phyloP scores from a whole-genome alignment of 2,888 invertebrate species.

The Blastobasis lacticolella region DNA sequence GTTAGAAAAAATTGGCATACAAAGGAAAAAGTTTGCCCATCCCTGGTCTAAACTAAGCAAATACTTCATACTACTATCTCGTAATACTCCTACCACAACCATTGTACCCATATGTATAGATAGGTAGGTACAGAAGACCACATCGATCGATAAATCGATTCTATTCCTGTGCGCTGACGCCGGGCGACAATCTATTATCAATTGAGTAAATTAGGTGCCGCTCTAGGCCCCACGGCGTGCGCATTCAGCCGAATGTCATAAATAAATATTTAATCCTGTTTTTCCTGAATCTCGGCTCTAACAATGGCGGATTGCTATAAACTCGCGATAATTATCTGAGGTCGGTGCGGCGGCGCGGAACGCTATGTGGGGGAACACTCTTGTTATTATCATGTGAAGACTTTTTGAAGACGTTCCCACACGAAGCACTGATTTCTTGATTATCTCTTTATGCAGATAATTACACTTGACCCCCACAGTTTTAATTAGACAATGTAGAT shows the following conservation, averaged over 20 bases:
- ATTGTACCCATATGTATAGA: too few relatives aligned
- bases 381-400: conserved; percentile 70
- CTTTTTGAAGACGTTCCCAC: conserved; percentile 70
- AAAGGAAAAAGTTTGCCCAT: too few relatives aligned
- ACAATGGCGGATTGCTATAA: conserved; percentile 64
- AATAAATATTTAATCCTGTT: conserved; percentile 40
- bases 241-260: conserved; percentile 21
- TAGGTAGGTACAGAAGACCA: too few relatives aligned
- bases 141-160: too few relatives aligned
- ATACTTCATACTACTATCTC: too few relatives aligned
- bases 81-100: too few relatives aligned
- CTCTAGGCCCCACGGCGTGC: not conserved
- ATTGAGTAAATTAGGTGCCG: not conserved
- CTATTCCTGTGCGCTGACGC: too few relatives aligned
- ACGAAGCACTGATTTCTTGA: conserved; percentile 60
- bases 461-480: conserved; percentile 52
- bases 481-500: conserved; percentile 53
- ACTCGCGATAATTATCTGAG: conserved; percentile 67
- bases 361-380: conserved; percentile 61
- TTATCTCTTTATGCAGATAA: conserved; percentile 65
- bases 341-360: conserved; percentile 60
- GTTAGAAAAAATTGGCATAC: too few relatives aligned
- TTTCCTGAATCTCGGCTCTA: conserved; percentile 53
- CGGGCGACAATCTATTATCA: too few relatives aligned
- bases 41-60: too few relatives aligned